Evolutionary conservation across 2,113 vertebrate genomes (phyloP).

Genomic region (Geococcyx californianus): DNA sequence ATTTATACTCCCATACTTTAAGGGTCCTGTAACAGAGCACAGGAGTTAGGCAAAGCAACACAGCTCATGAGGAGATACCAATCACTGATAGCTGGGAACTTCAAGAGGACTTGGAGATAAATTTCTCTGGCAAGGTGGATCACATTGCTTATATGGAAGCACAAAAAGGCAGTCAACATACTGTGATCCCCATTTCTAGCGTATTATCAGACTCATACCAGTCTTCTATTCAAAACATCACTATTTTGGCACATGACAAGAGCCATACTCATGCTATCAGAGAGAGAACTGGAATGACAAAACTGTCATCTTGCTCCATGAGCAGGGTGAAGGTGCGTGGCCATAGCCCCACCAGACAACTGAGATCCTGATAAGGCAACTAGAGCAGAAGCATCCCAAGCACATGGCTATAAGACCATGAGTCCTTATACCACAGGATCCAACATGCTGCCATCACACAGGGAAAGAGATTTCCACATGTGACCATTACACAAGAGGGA

Average conservation of each 20-base stretch:
- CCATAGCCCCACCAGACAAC: accelerated
- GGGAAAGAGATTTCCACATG: background rate
- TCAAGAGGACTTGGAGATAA: background rate
- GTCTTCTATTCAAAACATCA: background rate
- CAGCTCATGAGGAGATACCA: background rate
- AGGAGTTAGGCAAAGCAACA: background rate
- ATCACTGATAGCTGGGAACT: background rate
- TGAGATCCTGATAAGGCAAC: accelerated
- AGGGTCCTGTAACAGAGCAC: background rate
- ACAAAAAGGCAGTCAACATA: background rate
- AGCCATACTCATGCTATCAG: background rate
- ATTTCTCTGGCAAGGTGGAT: background rate
- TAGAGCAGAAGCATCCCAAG: background rate
- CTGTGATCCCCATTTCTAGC: background rate
- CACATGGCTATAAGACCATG: accelerated
- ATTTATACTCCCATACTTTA: background rate
- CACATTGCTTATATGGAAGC: background rate
- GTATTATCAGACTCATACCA: background rate
- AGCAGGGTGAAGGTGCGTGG: background rate
- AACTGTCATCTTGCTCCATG: background rate
- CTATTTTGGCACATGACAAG: background rate
- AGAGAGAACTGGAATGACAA: background rate
- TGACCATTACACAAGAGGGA: background rate
- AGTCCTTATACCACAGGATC: background rate
- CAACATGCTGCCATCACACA: background rate